Evolutionary conservation across 2,113 vertebrate genomes (phyloP).

Genomic region (Chrysemys picta): DNA sequence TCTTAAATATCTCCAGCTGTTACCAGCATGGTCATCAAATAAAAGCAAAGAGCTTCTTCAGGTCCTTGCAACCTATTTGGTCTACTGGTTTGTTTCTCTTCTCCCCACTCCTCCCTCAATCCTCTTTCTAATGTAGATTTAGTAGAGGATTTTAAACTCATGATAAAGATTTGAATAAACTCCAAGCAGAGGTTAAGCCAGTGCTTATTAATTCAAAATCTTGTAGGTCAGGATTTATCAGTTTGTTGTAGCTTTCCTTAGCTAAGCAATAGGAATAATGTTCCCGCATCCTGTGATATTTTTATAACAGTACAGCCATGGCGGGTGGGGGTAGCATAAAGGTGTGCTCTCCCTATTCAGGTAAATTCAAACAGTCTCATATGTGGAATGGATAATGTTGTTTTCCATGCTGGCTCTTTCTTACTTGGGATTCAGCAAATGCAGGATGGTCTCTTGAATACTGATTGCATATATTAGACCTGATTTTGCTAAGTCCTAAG

Average conservation of each 20-base stretch:
- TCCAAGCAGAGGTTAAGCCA: neutral
- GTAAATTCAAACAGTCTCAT: neutral
- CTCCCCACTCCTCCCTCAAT: neutral
- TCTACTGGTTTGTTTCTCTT: neutral
- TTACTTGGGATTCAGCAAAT: neutral
- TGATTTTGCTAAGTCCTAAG: neutral
- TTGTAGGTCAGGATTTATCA: neutral
- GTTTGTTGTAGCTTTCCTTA: neutral
- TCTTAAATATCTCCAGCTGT: too few species aligned
- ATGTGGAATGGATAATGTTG: neutral
- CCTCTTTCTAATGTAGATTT: neutral
- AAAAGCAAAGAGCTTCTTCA: neutral
- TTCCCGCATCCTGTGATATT: neutral
- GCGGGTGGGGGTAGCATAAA: neutral
- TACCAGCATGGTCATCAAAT: neutral
- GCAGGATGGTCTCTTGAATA: neutral
- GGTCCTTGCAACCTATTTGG: neutral
- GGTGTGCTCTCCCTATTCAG: neutral
- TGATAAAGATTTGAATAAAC: neutral
- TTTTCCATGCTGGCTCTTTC: neutral
- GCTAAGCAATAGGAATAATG: neutral
- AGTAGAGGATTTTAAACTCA: accelerated
- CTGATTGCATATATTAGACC: neutral
- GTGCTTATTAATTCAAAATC: neutral
- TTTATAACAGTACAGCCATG: neutral